Conservation (phyloP, 2,113 vertebrate species). For the Casuarius casuarius region DNA sequence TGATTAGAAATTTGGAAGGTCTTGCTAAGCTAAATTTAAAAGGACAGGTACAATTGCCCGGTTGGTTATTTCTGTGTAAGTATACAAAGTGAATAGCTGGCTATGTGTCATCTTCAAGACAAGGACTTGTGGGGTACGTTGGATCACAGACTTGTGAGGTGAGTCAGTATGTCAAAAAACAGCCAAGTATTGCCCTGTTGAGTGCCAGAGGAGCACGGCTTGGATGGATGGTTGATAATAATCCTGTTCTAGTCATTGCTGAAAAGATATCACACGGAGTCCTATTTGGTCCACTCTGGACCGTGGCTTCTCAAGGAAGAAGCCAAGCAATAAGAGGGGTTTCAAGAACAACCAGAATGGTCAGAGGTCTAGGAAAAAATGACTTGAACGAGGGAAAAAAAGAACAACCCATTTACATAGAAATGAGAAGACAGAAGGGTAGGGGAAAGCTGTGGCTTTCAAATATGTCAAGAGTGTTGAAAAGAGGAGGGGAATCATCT, state of each 20-base stretch:
- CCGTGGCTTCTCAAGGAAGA: background rate
- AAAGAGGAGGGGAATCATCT: background rate
- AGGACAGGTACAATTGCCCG: background rate
- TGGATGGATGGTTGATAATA: background rate
- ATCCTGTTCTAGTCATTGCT: background rate
- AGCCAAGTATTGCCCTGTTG: background rate
- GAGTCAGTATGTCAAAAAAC: background rate
- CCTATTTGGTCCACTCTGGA: background rate
- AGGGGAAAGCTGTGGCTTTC: background rate
- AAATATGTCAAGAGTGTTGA: background rate
- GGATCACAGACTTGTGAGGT: background rate
- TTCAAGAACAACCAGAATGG: background rate
- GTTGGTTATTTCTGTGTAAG: background rate
- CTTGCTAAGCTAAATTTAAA: background rate
- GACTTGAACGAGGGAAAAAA: background rate
- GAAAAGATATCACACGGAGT: background rate
- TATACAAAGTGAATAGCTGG: background rate
- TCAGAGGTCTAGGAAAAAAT: background rate
- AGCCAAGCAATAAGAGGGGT: background rate
- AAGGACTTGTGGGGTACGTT: fast-evolving
- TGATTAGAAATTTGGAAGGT: background rate
- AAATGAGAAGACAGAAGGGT: background rate
- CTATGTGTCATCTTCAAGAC: background rate
- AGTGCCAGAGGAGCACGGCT: background rate
- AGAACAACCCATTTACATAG: background rate